phyloP scores from a whole-genome alignment of 1,140 invertebrate genomes.

The Vanessa tameamea region DNA sequence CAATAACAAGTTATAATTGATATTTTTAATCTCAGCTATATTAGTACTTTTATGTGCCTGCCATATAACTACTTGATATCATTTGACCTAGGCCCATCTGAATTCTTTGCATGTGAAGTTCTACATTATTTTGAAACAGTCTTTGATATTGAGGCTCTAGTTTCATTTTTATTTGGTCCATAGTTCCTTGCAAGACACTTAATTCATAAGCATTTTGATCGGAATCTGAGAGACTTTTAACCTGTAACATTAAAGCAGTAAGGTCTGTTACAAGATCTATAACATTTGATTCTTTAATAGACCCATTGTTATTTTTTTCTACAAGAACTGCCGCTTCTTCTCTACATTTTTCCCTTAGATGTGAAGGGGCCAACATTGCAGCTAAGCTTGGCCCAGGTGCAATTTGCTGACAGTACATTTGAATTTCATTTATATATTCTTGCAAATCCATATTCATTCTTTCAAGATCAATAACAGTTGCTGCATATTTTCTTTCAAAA shows the following conservation, averaged over 20 bases:
- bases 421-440: slow-evolving; percentile 91
- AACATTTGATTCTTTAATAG: slow-evolving; percentile 83
- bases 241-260: slow-evolving; percentile 94
- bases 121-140: slow-evolving; percentile 94
- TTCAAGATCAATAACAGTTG: slow-evolving; percentile 94
- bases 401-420: slow-evolving; percentile 92
- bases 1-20: slow-evolving; percentile 25
- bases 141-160: slow-evolving; percentile 89
- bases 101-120: slow-evolving; percentile 96
- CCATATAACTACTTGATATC: slow-evolving; percentile 55
- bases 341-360: slow-evolving; percentile 91
- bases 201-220: slow-evolving; percentile 95
- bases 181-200: slow-evolving; percentile 94
- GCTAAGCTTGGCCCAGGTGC: slow-evolving; percentile 93
- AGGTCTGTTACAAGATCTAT: slow-evolving; percentile 92
- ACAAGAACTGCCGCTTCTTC: slow-evolving; percentile 92
- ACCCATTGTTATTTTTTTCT: slow-evolving; percentile 85
- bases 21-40: slow-evolving; percentile 8
- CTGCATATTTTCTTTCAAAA: slow-evolving; percentile 95
- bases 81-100: slow-evolving; percentile 88
- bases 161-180: slow-evolving; percentile 92
- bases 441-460: slow-evolving; percentile 94
- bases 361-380: slow-evolving; percentile 92
- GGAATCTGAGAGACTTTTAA: slow-evolving; percentile 94
- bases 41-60: slow-evolving; percentile 52